phyloP scores from a whole-genome alignment of 2,113 vertebrate genomes.

The Ramphastos sulfuratus region DNA sequence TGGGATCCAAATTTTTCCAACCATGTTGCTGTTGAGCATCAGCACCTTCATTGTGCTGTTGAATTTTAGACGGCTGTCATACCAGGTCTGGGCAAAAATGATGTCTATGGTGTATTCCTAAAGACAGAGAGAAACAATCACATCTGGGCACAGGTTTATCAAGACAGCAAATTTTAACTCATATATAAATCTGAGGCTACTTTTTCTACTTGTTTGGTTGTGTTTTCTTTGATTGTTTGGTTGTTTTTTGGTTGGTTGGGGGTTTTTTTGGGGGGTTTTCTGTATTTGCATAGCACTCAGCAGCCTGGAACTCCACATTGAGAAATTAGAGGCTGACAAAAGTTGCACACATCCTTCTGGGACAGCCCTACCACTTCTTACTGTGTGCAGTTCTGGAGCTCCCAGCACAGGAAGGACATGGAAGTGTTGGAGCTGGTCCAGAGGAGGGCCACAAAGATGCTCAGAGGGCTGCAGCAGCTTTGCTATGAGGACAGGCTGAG shows the following conservation, averaged over 20 bases:
- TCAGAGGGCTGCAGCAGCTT: too few relatives aligned
- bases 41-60: constrained; percentile 96
- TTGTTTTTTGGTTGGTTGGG: too few relatives aligned
- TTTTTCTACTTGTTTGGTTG: neutral
- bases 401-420: too few relatives aligned
- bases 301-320: neutral
- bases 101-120: constrained; percentile 99
- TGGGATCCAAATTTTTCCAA: constrained; percentile 99
- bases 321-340: neutral
- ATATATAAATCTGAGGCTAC: neutral
- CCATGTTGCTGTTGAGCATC: constrained; percentile 98
- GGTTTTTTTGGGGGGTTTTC: too few relatives aligned
- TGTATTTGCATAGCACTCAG: neutral
- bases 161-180: neutral
- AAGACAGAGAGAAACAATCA: constrained; percentile 51
- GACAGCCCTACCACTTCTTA: neutral
- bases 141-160: neutral
- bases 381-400: too few relatives aligned
- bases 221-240: too few relatives aligned
- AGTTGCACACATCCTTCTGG: neutral
- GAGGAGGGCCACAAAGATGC: too few relatives aligned
- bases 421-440: too few relatives aligned
- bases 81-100: constrained; percentile 99
- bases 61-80: constrained; percentile 95
- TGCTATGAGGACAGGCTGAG: too few relatives aligned